phyloP scores from a whole-genome alignment of 2,888 invertebrate species.

The Protodeltote pygarga region DNA sequence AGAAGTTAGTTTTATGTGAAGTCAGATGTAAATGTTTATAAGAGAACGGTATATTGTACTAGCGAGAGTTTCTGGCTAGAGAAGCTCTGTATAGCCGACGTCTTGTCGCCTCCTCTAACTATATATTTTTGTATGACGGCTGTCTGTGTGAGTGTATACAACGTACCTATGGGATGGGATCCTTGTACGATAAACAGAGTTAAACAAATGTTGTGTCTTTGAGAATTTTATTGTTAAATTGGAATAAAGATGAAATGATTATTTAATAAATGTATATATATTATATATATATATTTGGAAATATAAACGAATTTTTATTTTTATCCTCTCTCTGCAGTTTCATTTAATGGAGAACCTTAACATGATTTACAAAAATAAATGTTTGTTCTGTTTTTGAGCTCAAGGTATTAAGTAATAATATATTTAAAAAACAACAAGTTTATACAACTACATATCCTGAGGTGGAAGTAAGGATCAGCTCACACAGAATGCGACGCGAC shows the following conservation, averaged over 20 bases:
- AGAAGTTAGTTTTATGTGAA: constrained; percentile 32
- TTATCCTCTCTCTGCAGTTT: not conserved
- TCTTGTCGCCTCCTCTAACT: constrained; percentile 44
- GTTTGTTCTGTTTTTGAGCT: no score
- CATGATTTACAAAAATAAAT: no score
- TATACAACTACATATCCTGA: no score
- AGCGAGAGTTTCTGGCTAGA: constrained; percentile 30
- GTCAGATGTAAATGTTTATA: constrained; percentile 48
- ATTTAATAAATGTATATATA: constrained; percentile 86
- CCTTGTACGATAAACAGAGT: constrained; percentile 78
- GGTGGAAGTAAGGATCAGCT: no score
- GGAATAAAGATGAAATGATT: constrained; percentile 86
- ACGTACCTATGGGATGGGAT: constrained; percentile 70
- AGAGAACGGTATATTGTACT: constrained; percentile 41
- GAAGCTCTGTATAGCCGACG: constrained; percentile 44
- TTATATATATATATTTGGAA: constrained; percentile 85
- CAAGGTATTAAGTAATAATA: no score
- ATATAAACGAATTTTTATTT: constrained; percentile 68
- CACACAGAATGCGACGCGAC: no score
- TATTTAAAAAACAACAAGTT: no score
- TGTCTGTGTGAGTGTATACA: constrained; percentile 55
- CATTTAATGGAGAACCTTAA: constrained; percentile 6
- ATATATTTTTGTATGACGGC: constrained; percentile 69
- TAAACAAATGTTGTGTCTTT: constrained; percentile 87
- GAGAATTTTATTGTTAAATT: constrained; percentile 87